Evolutionary conservation across 2,888 invertebrate genomes (phyloP), one percentile per base, ranked within the genome.

Genomic region (Ethmia dodecea): DNA sequence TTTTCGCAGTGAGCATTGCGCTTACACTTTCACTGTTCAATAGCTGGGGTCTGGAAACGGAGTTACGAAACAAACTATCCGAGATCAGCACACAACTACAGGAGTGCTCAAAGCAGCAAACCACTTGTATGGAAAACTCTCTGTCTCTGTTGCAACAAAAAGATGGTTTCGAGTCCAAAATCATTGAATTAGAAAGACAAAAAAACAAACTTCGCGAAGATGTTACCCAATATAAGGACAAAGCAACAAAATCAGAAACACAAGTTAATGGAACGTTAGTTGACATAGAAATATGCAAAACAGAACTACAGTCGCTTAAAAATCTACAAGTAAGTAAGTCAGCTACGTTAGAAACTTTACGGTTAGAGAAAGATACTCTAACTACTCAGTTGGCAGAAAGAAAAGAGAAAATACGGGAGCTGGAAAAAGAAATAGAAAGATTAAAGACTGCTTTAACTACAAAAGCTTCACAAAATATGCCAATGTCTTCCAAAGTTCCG

Each of bases 21-120:
- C 66, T 83, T 38, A 69, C 75, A 54, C 75, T 84, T 67, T 81
- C 84, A 68, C 75, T 86, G 38, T 72, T 86, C 42, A 84, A 83
- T 62, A 84, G 78, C 52, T 84, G 86, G 81, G 73, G 69, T 56
- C 55, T 75, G 42, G 83, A 83, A 41, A 73, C 68, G 5, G 83
- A 79, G 57, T 70, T 84, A 51, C 68, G 73, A 64, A 68, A 66
- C 22, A 71, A 66, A 52, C 46, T 81, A 33, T 53, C 63, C 12
- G 76, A 75, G 33, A 53, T 83, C 43, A 73, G 71, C 47, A 57
- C 61, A 41, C 84, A 84, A 46, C 54, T 86, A 28, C 76, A 80
- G 45, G 77, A 81, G 43, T 83, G 83, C 52, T 76, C 80, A 12
- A 73, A 73, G 38, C 77, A 84, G 46, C 77, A 80, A 43, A 69